phyloP scores from a whole-genome alignment of 2,888 invertebrate species.

The Pammene fasciana region DNA sequence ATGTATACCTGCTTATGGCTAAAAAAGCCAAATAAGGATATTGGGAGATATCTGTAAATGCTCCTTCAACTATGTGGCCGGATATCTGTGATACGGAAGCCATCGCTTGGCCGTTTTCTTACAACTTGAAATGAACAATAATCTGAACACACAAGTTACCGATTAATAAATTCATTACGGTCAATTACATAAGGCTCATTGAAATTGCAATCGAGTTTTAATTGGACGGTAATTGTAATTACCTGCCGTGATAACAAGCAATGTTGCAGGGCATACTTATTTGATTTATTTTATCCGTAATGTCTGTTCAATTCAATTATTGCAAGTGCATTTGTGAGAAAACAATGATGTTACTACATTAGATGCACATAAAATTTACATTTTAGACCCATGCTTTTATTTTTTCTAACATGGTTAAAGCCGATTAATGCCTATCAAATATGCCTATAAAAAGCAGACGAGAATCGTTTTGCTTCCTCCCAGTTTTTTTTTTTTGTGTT shows the following conservation, averaged over 20 bases:
- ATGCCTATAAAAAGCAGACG: no score
- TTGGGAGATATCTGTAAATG: conserved; percentile 9
- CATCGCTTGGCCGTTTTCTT: background rate
- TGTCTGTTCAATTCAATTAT: background rate
- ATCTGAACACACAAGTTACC: background rate
- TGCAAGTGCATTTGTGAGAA: no score
- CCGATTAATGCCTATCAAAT: no score
- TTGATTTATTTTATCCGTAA: background rate
- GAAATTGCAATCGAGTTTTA: background rate
- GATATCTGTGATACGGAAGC: background rate
- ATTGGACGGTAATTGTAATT: conserved; percentile 3
- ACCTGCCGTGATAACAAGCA: background rate
- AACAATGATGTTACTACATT: no score
- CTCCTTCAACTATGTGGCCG: background rate
- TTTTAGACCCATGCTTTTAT: no score
- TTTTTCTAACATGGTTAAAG: no score
- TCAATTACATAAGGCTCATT: background rate
- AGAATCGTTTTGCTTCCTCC: no score
- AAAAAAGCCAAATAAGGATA: conserved; percentile 5
- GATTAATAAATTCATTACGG: background rate
- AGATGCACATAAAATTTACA: no score
- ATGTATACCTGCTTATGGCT: background rate
- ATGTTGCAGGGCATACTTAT: background rate
- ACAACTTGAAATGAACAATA: background rate
- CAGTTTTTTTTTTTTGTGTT: no score